A percentile compares a stretch with the other conserved stretches of the same genome.
Conservation (phyloP, 2,888 invertebrate genomes). For the Ornithoptera priamus region DNA sequence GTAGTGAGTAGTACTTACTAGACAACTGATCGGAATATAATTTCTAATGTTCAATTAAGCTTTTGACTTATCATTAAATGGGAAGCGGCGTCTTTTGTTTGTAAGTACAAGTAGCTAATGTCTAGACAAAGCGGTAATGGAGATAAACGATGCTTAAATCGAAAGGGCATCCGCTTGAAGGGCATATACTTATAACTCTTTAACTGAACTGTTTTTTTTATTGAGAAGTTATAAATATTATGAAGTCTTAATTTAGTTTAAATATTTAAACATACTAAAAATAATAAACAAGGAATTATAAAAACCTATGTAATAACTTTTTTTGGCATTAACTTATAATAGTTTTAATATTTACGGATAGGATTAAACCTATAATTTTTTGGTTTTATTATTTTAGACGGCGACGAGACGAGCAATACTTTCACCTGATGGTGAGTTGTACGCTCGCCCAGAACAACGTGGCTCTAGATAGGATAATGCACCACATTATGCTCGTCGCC, state of each 20-base stretch:
- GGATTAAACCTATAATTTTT: no score
- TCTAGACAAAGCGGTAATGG: slow-evolving; percentile 63
- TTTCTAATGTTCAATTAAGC: slow-evolving; percentile 5
- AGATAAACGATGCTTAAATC: slow-evolving; percentile 52
- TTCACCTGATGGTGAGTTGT: no score
- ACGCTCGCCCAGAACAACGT: no score
- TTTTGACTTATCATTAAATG: slow-evolving; percentile 14
- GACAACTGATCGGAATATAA: background rate
- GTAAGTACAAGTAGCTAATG: slow-evolving; percentile 36
- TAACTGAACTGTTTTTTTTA: slow-evolving; percentile 49
- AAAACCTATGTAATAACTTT: no score
- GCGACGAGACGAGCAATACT: no score
- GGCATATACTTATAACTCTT: slow-evolving; percentile 65
- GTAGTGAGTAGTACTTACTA: background rate
- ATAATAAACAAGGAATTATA: no score
- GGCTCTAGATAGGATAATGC: no score
- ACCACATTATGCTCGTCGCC: no score
- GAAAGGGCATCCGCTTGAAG: slow-evolving; percentile 45
- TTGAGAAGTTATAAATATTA: slow-evolving; percentile 43
- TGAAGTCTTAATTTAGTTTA: background rate
- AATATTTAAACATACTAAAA: background rate
- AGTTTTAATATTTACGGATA: no score
- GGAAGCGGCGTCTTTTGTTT: slow-evolving; percentile 35
- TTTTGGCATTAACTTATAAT: no score
- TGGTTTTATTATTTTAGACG: no score